Conservation (phyloP, 2,888 invertebrate species). For the Gisinianus flammeolus region DNA sequence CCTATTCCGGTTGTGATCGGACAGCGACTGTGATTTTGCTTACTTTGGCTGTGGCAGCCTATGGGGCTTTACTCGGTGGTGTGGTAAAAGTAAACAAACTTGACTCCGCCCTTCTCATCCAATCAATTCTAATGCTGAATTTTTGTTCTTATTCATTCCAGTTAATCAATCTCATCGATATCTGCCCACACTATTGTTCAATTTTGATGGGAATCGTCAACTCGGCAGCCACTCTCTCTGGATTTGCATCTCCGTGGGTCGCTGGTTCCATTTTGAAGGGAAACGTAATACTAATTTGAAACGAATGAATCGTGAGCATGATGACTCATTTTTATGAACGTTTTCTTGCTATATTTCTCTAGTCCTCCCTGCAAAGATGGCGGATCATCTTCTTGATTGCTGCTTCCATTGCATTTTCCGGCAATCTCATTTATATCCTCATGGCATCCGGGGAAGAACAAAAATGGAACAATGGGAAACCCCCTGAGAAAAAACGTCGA, state of each 20-base stretch:
- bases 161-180: constrained; percentile 49
- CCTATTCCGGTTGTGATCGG: constrained; percentile 58
- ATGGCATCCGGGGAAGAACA: constrained; percentile 47
- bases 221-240: constrained; percentile 31
- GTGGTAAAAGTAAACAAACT: no score
- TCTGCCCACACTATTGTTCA: constrained; percentile 49
- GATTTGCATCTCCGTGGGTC: constrained; percentile 31
- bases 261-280: constrained; percentile 38
- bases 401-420: constrained; percentile 38
- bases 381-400: constrained; percentile 45
- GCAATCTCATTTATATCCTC: constrained; percentile 41
- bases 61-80: constrained; percentile 45
- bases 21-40: constrained; percentile 55
- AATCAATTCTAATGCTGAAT: no score
- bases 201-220: constrained; percentile 49
- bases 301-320: not conserved
- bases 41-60: constrained; percentile 45
- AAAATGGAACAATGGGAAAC: constrained; percentile 42
- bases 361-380: constrained; percentile 44
- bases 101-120: no score
- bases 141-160: no score
- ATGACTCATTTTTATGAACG: constrained; percentile 45
- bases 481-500: no score
- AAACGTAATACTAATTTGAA: constrained; percentile 29
- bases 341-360: not conserved